Conservation (phyloP, 2,797 vertebrate species). For the Myiothlypis coronata region DNA sequence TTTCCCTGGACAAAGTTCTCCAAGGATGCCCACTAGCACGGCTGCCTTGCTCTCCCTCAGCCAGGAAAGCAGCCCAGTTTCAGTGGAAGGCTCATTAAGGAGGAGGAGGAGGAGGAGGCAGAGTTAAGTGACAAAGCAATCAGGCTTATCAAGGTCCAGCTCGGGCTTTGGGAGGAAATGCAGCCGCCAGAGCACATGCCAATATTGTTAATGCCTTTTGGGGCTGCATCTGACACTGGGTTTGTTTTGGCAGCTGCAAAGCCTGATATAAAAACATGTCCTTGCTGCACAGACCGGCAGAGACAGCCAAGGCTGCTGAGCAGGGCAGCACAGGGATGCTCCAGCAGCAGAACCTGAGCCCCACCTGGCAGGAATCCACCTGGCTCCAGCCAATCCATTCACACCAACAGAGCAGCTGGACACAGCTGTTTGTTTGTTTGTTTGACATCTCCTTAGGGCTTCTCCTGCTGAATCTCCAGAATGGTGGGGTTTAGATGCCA, state of each 20-base stretch:
- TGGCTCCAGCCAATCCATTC: background rate
- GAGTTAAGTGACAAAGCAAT: background rate
- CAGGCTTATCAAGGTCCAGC: background rate
- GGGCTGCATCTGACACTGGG: background rate
- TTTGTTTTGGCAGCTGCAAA: conserved; percentile 32
- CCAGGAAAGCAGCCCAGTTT: rapidly evolving
- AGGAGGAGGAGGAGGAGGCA: background rate
- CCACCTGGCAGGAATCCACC: background rate
- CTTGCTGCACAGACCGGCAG: background rate
- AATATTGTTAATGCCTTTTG: conserved; percentile 6
- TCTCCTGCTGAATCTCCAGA: background rate
- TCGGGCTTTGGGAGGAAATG: background rate
- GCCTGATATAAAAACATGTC: background rate
- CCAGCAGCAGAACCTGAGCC: background rate
- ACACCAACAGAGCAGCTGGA: background rate
- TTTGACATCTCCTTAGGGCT: background rate
- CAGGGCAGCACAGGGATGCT: background rate
- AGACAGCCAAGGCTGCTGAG: background rate
- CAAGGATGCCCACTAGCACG: background rate
- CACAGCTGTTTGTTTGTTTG: background rate
- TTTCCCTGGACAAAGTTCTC: background rate
- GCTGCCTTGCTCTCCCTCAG: background rate
- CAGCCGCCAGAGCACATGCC: background rate
- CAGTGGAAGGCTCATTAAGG: background rate
- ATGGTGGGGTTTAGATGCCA: background rate